Evolutionary conservation across 2,797 vertebrate species (phyloP), one percentile per base, ranked within the genome.

Genomic region (Neoniphon sammara): DNA sequence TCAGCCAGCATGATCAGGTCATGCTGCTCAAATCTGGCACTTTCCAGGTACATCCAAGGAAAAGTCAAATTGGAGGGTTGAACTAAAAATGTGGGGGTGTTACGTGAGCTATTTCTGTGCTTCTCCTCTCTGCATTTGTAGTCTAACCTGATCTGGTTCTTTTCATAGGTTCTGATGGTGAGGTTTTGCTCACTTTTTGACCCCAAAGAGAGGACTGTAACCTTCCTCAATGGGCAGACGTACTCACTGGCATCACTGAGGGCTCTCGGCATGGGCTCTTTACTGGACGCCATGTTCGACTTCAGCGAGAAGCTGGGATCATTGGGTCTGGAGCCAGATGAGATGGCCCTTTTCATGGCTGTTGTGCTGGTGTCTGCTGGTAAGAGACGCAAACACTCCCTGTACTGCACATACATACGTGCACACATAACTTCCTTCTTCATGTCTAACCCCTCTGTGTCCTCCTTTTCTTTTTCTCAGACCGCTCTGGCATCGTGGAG

Each of bases 301-400:
- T 95, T 95, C 90, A 95, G 94, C 0, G 94, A 95, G 86, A 95
- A 95, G 85, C 91, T 95, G 0, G 90, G 86, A 2, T 90, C 87
- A 55, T 80, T 95, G 89, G 90, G 91, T 7, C 87, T 95, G 90
- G 93, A 95, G 85, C 90, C 93, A 0, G 94, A 95, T 1, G 95
- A 95, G 91, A 94, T 94, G 94, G 94, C 93, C 0, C 93, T 95
- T 30, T 95, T 95, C 61, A 95, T 95, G 94, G 94, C 94, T 0
- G 93, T 95, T 0, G 95, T 95, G 85, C 90, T 95, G 9, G 91
- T 95, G 39, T 95, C 95, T 78, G 94, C 94, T 11, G 95, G 95
- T 95, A 87, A 84, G 77, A 64, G 14, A 55, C 23, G 18, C 73
- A 36, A 50, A 57, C 27, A 49, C 1, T 17, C 47, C 17, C 53